Evolutionary conservation across 1,140 invertebrate genomes (phyloP).

Genomic region (Plectrocnemia conspersa): DNA sequence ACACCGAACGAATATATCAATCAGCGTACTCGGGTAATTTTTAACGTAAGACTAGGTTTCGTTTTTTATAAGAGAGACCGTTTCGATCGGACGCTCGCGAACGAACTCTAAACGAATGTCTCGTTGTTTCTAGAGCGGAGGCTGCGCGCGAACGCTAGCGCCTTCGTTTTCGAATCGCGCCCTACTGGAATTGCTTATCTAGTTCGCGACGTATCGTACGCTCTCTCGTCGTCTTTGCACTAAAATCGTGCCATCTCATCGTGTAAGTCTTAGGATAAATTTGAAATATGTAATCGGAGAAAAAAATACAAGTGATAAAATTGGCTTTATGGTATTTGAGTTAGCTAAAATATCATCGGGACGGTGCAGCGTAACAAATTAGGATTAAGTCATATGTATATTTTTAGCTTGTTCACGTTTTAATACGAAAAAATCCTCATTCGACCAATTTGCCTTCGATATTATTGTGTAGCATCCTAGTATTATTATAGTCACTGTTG

Average conservation of each 20-base stretch:
- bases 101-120: slow-evolving; percentile 21
- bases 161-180: slow-evolving; percentile 28
- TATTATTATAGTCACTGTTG: slow-evolving; percentile 34
- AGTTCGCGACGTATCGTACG: slow-evolving; percentile 31
- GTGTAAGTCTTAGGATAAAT: slow-evolving; percentile 35
- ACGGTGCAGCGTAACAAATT: slow-evolving; percentile 36
- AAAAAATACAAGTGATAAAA: slow-evolving; percentile 35
- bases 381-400: slow-evolving; percentile 35
- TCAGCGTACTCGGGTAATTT: neutral
- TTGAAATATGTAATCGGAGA: slow-evolving; percentile 32
- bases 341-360: slow-evolving; percentile 35
- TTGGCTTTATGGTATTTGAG: slow-evolving; percentile 36
- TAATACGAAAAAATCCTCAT: slow-evolving; percentile 35
- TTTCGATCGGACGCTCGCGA: too few relatives aligned
- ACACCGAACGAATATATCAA: neutral
- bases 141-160: slow-evolving; percentile 26
- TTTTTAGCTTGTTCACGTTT: slow-evolving; percentile 37
- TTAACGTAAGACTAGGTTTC: neutral
- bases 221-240: slow-evolving; percentile 32
- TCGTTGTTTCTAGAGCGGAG: slow-evolving; percentile 21
- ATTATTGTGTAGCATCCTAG: slow-evolving; percentile 36
- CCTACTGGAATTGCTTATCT: slow-evolving; percentile 27
- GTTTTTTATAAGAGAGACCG: too few relatives aligned
- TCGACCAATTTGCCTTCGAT: slow-evolving; percentile 37
- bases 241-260: slow-evolving; percentile 34